phyloP scores from a whole-genome alignment of 2,888 invertebrate species.

The Drosophila leonis region DNA sequence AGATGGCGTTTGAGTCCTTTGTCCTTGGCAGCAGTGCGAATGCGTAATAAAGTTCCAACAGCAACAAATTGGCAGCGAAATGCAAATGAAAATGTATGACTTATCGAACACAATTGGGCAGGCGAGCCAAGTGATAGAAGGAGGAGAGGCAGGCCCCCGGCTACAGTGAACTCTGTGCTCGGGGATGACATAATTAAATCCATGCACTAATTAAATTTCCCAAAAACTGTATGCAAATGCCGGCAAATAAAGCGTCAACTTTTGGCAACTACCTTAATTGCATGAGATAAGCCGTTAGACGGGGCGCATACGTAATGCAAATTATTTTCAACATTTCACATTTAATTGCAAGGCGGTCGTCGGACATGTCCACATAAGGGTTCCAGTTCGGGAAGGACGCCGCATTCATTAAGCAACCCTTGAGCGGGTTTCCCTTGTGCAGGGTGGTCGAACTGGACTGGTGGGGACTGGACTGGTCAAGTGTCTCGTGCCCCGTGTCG shows the following conservation, averaged over 20 bases:
- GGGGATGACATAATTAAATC: conserved; percentile 84
- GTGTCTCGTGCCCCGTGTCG: conserved; percentile 50
- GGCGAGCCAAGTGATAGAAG: neutral
- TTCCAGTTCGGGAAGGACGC: conserved; percentile 42
- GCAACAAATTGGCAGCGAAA: conserved; percentile 71
- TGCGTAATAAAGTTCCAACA: conserved; percentile 55
- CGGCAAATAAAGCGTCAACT: conserved; percentile 64
- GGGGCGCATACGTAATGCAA: conserved; percentile 78
- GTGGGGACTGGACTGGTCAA: conserved; percentile 42
- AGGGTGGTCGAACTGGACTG: neutral
- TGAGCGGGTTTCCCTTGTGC: conserved; percentile 15
- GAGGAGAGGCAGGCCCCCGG: neutral
- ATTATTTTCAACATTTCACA: conserved; percentile 80
- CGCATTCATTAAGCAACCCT: conserved; percentile 77
- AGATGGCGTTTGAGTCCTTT: conserved; percentile 46
- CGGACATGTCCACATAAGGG: conserved; percentile 28
- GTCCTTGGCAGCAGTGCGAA: conserved; percentile 31
- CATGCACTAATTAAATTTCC: conserved; percentile 83
- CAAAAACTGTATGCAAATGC: conserved; percentile 70
- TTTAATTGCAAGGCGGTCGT: conserved; percentile 68
- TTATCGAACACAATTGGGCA: conserved; percentile 73
- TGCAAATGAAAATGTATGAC: conserved; percentile 75
- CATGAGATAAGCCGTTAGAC: conserved; percentile 77
- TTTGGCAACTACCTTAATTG: conserved; percentile 83
- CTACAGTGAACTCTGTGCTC: neutral